Base-by-base conservation (phyloP, 2,888 invertebrate species). In the Mesorhabditis sp. region DNA sequence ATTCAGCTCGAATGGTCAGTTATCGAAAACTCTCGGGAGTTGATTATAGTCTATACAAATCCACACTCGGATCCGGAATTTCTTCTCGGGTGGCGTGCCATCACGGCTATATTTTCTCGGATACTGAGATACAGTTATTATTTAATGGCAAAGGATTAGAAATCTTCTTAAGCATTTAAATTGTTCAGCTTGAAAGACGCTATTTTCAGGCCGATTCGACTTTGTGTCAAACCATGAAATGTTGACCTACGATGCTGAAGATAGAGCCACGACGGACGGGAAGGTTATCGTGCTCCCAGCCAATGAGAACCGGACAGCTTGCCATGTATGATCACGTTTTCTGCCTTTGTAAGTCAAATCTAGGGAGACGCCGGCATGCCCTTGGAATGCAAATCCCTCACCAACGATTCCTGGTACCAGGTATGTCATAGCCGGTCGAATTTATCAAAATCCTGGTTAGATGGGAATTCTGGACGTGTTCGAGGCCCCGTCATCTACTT, bases 1-100 rank as follows among this genome's bases (percentile, higher is more conserved):
- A 50, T 50, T 50, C 58, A n/a, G n/a, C n/a, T 50, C 58, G 58
- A 50, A 50, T n/a, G n/a, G 58, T 50, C 10, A 50, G 58, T 50
- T 10, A 10, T 50, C 58, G 58, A 50, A 50, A 50, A 50, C n/a
- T n/a, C 58, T 50, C n/a, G 28, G 28, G 28, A 28, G 28, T 28
- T 28, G 28, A 28, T 28, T 28, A 28, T 28, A 28, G 28, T 28
- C 28, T 28, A 28, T 28, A 28, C 28, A 28, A 28, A 28, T 28
- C 28, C 28, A 28, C 28, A 28, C 28, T 28, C 28, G 28, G 28
- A 28, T 28, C 28, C 28, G 28, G 28, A 28, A 28, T 28, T 28
- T 28, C 28, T 28, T 28, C 28, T 28, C 28, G 28, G 28, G 28
- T 28, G 28, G 28, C 28, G 28, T 28, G 28, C 28, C 28, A 28